These are phyloP conservation scores for Stigmatopora argus DNA, from an alignment of 2,113 vertebrate species.

Conservation along the genomic window DNA sequence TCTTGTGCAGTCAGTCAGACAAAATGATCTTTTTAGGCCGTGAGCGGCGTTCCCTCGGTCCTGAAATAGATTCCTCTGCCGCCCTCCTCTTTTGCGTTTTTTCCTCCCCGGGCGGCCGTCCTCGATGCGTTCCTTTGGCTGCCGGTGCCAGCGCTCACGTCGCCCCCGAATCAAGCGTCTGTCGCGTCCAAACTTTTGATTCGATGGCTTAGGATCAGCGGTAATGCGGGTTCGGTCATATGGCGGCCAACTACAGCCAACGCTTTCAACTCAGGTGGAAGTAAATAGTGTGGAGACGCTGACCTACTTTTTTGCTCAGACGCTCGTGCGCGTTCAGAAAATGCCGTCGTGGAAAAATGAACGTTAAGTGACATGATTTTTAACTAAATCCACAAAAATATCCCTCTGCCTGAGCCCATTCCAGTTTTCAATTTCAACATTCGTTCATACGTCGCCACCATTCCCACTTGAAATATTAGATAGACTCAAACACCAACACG, in stretches of 20 bases:
- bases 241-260: constrained; percentile 18
- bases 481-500: neutral
- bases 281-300: constrained; percentile 8
- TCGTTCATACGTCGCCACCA: no score
- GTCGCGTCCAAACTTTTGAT: neutral
- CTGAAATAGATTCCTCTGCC: constrained; percentile 47
- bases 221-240: constrained; percentile 1
- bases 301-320: constrained; percentile 31
- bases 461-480: no score
- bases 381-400: no score
- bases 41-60: constrained; percentile 39
- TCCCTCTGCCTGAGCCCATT: no score
- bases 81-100: neutral
- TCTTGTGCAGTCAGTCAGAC: constrained; percentile 2
- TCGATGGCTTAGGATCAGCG: neutral
- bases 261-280: constrained; percentile 17
- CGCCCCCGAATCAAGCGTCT: neutral
- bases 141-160: constrained; percentile 11
- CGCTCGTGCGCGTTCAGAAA: constrained; percentile 20
- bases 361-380: neutral
- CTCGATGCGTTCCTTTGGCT: constrained; percentile 48
- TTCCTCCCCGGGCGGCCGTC: constrained; percentile 55
- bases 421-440: no score
- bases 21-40: constrained; percentile 53
- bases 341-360: neutral